phyloP scores from a whole-genome alignment of 2,113 vertebrate genomes.

The Vombatus ursinus region DNA sequence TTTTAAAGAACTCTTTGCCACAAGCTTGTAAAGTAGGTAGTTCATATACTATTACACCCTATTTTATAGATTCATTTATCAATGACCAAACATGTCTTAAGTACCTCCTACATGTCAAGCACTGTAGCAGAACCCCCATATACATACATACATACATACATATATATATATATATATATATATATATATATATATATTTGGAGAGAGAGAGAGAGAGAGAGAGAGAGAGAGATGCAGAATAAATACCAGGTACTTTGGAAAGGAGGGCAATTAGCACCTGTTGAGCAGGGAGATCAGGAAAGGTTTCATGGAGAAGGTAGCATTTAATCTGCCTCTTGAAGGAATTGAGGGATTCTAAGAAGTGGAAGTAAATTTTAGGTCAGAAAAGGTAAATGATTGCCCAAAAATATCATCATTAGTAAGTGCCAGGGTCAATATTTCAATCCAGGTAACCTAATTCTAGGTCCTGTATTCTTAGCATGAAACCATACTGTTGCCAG shows the following conservation, averaged over 20 bases:
- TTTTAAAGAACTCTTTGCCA: neutral
- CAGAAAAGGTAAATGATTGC: neutral
- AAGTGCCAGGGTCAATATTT: neutral
- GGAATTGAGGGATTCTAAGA: neutral
- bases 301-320: neutral
- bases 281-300: neutral
- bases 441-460: neutral
- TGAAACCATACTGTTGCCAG: neutral
- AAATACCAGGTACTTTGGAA: neutral
- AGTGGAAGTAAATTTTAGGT: neutral
- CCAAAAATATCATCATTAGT: neutral
- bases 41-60: neutral
- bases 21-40: neutral
- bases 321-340: neutral
- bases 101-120: neutral
- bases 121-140: neutral
- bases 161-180: neutral
- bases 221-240: neutral
- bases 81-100: neutral
- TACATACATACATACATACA: neutral
- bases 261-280: neutral
- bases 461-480: neutral
- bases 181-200: neutral
- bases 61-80: neutral
- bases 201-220: no score